A percentile compares a stretch with the other conserved stretches of the same genome.
Evolutionary conservation across 2,797 vertebrate genomes (phyloP).

Genomic region (Pipistrellus kuhlii): DNA sequence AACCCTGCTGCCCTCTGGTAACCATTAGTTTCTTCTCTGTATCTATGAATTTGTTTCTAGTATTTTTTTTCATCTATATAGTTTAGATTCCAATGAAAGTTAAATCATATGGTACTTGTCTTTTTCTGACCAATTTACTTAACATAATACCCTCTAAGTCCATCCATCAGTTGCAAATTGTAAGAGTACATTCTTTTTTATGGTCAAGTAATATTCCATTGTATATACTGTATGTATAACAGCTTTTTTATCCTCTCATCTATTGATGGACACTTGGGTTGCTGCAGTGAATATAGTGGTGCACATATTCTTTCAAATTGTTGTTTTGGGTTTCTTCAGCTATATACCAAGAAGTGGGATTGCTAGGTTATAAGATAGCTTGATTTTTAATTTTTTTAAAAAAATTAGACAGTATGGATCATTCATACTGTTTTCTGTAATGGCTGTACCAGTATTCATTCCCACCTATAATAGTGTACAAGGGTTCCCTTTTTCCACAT

Average conservation of each 20-base stretch:
- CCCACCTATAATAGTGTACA: background rate
- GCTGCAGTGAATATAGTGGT: background rate
- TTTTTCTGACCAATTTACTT: background rate
- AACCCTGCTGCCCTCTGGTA: background rate
- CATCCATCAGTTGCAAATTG: background rate
- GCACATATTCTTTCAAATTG: background rate
- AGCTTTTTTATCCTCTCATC: background rate
- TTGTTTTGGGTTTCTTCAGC: background rate
- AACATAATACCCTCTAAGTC: background rate
- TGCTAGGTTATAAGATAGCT: background rate
- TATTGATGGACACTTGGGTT: background rate
- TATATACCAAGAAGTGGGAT: background rate
- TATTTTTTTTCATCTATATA: background rate
- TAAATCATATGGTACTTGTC: background rate
- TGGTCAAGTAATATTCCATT: background rate
- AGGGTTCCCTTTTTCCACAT: background rate
- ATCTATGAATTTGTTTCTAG: background rate
- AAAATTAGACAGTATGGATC: no score
- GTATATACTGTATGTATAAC: background rate
- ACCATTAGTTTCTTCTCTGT: background rate
- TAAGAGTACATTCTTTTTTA: background rate
- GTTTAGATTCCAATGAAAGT: background rate
- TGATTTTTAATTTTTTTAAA: background rate
- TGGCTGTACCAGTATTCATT: background rate
- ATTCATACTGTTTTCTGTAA: background rate